A percentile compares a stretch with the other conserved stretches of the same genome.
Evolutionary conservation across 1,140 invertebrate genomes (phyloP).

Genomic region (Cydia splendana): DNA sequence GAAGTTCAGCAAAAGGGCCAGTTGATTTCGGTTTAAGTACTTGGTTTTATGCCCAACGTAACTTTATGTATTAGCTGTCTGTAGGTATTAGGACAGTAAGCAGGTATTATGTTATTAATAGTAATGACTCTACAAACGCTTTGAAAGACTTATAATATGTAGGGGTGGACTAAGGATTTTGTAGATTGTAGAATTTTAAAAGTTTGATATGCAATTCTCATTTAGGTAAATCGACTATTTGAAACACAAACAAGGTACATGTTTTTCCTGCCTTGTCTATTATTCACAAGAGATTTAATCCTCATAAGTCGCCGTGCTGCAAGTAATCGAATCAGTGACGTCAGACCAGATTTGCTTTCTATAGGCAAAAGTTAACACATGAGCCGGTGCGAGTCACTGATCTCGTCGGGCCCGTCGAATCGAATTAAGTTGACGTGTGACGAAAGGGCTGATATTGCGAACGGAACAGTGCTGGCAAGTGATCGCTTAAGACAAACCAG

Average conservation of each 20-base stretch:
- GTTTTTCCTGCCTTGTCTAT: not conserved
- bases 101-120: too few species aligned
- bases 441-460: conserved; percentile 41
- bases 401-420: conserved; percentile 41
- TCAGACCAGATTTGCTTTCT: conserved; percentile 37
- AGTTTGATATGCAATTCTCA: too few species aligned
- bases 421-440: conserved; percentile 54
- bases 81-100: too few species aligned
- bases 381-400: conserved; percentile 35
- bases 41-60: too few species aligned
- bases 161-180: too few species aligned
- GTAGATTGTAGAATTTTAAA: too few species aligned
- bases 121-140: too few species aligned
- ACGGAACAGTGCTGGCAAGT: not conserved
- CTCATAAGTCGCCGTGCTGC: not conserved
- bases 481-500: not conserved
- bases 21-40: too few species aligned
- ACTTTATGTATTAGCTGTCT: too few species aligned
- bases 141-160: too few species aligned
- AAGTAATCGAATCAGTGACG: conserved; percentile 41
- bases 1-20: too few species aligned
- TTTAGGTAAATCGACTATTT: too few species aligned
- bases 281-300: not conserved
- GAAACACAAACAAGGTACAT: not conserved
- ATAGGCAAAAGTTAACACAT: conserved; percentile 31